These are phyloP conservation scores for Tetramorium bicarinatum DNA, from an alignment of 2,888 invertebrate species.

Conservation along the genomic window DNA sequence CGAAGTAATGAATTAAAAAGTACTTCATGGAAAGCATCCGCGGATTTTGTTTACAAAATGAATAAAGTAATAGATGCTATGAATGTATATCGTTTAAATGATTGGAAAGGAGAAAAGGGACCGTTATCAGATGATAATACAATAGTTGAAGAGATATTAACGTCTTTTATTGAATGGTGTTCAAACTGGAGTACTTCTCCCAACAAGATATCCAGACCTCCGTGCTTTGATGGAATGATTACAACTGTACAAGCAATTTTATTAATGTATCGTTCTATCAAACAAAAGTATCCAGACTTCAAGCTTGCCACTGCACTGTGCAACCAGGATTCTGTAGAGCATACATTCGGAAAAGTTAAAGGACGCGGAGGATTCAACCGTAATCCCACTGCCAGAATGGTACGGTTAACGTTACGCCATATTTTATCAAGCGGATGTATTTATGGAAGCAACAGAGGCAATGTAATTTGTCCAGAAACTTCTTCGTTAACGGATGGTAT, in stretches of 20 bases:
- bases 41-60: neutral
- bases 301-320: neutral
- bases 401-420: neutral
- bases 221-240: constrained; percentile 23
- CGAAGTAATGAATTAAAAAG: neutral
- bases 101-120: constrained; percentile 16
- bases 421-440: constrained; percentile 7
- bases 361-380: constrained; percentile 18
- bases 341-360: constrained; percentile 22
- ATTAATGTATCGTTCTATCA: constrained; percentile 5
- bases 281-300: neutral
- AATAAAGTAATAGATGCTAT: constrained; percentile 17
- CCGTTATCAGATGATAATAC: neutral
- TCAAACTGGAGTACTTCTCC: constrained; percentile 7
- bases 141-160: constrained; percentile 8
- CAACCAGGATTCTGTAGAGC: constrained; percentile 3
- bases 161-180: constrained; percentile 20
- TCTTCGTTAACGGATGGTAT: neutral
- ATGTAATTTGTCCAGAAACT: constrained; percentile 3
- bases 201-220: neutral
- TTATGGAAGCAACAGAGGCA: neutral
- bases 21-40: constrained; percentile 8
- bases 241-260: constrained; percentile 14
- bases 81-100: neutral
- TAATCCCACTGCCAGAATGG: constrained; percentile 8